Conservation (phyloP, 2,113 vertebrate genomes). For the Zootoca vivipara region DNA sequence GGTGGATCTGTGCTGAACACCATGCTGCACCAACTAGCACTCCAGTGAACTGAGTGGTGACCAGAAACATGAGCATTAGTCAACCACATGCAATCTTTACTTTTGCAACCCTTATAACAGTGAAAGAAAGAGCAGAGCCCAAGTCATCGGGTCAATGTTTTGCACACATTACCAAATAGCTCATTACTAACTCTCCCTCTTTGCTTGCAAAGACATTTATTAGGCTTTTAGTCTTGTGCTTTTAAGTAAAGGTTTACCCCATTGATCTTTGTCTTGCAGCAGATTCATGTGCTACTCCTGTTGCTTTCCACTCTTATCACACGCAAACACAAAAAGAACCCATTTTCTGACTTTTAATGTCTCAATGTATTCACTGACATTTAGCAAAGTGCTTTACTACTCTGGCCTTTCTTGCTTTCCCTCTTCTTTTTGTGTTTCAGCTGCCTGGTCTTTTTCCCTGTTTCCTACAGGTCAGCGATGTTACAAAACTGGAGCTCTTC, state of each 20-base stretch:
- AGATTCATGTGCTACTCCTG: slow-evolving; percentile 30
- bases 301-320: slow-evolving; percentile 36
- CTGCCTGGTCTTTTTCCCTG: slow-evolving; percentile 19
- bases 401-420: slow-evolving; percentile 63
- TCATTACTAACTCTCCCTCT: slow-evolving; percentile 40
- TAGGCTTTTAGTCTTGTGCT: slow-evolving; percentile 56
- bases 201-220: slow-evolving; percentile 33
- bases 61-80: not conserved
- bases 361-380: slow-evolving; percentile 69
- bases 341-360: slow-evolving; percentile 48
- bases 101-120: slow-evolving; percentile 18
- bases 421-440: not conserved
- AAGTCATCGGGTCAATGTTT: slow-evolving; percentile 33
- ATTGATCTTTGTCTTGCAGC: slow-evolving; percentile 56
- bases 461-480: slow-evolving; percentile 43
- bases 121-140: not conserved
- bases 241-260: slow-evolving; percentile 25
- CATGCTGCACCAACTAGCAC: not conserved
- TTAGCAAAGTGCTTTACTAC: slow-evolving; percentile 62
- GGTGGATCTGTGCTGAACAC: slow-evolving; percentile 25
- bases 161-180: slow-evolving; percentile 48
- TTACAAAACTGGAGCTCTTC: slow-evolving; percentile 34
- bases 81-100: not conserved
- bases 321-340: slow-evolving; percentile 38
- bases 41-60: not conserved